Evolutionary conservation across 2,113 vertebrate species (phyloP).

Genomic region (Oncorhynchus gorbuscha): DNA sequence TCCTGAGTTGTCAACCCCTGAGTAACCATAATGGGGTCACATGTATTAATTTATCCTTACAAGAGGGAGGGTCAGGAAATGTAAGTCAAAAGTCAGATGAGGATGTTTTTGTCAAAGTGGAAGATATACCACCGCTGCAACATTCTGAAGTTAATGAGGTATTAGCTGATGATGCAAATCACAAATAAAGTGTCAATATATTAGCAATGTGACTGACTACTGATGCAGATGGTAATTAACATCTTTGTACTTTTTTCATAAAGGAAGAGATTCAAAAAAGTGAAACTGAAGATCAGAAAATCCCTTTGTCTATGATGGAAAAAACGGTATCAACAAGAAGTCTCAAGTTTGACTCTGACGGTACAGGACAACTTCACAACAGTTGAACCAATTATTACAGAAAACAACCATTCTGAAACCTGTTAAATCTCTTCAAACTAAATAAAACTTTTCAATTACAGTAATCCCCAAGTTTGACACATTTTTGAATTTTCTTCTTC

Average conservation of each 20-base stretch:
- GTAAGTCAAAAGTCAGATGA: conserved; percentile 81
- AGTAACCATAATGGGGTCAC: not conserved
- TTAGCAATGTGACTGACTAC: too few relatives aligned
- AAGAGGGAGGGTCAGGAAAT: conserved; percentile 84
- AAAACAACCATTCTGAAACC: not conserved
- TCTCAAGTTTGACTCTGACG: not conserved
- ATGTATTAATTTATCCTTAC: conserved; percentile 11
- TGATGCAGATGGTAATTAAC: too few relatives aligned
- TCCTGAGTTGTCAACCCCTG: too few relatives aligned
- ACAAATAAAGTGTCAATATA: too few relatives aligned
- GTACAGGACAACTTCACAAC: not conserved
- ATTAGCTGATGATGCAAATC: too few relatives aligned
- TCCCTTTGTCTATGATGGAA: not conserved
- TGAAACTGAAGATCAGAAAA: not conserved
- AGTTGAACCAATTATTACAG: not conserved
- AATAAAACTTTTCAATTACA: not conserved
- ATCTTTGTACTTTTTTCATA: not conserved
- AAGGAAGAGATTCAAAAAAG: not conserved
- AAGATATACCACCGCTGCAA: too few relatives aligned
- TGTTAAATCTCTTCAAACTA: not conserved
- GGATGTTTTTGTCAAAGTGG: not conserved
- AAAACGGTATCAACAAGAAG: not conserved
- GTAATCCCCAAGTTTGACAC: too few relatives aligned
- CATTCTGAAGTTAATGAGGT: too few relatives aligned
- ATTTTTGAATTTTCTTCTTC: too few relatives aligned